Evolutionary conservation across 2,113 vertebrate genomes (phyloP), one percentile per base, ranked within the genome.

Genomic region (Pygoscelis antarcticus): DNA sequence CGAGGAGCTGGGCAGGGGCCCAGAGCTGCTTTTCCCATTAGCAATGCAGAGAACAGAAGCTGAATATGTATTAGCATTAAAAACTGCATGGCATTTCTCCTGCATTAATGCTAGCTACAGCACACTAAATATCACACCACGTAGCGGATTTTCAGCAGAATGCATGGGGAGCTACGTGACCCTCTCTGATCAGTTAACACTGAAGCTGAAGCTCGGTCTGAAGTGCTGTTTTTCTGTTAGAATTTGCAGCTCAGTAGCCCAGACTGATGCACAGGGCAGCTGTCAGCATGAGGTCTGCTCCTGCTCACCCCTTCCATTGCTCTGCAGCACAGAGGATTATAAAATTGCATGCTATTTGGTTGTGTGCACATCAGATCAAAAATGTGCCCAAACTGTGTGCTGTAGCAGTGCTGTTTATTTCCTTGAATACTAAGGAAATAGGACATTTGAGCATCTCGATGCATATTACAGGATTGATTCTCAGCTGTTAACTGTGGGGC

Each of bases 151-250:
- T 58, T 9, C 71, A 46, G 86, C 71, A 87, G 94, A 38, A 6
- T 34, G 75, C 89, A 22, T 2, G 7, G 79, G 58, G 60, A 89
- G 60, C 80, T 51, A 12, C 16, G 22, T 54, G 81, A 70, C 62
- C 49, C 27, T n/a, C 71, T 42, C 89, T 16, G 34, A 36, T 30
- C 76, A 4, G 55, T 2, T 4, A 21, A 2, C 0, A 15, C 70
- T 44, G 54, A 3, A 55, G 32, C 83, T 42, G 79, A 9, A 38
- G 65, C 75, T 92, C 1, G 0, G 27, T 27, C 76, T 42, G 11
- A 52, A 70, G 32, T 0, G 12, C 42, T 60, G 68, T 0, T 62
- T 44, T 74, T 13, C 11, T 51, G 8, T 22, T 9, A 34, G 20
- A 44, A 30, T 85, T 65, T 34, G 27, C 49, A 57, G 0, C 3